Conservation (phyloP, 2,113 vertebrate genomes). For the Rissa tridactyla region DNA sequence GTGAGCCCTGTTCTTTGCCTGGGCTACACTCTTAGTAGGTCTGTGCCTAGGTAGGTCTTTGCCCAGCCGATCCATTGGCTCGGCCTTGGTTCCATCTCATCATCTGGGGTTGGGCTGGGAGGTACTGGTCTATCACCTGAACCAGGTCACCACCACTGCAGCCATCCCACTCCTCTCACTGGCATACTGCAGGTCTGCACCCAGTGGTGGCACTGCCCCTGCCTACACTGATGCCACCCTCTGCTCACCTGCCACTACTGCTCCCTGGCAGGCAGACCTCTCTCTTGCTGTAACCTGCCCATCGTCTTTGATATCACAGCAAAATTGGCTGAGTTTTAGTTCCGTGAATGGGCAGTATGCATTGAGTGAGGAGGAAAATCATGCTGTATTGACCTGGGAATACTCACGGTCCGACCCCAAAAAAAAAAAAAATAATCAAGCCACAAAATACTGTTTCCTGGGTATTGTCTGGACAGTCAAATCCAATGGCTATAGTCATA, state of each 20-base stretch:
- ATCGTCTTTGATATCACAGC: background rate
- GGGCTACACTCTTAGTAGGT: background rate
- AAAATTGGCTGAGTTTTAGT: background rate
- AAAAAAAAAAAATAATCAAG: background rate
- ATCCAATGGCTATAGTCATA: background rate
- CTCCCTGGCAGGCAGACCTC: background rate
- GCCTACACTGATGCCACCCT: background rate
- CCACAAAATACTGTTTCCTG: background rate
- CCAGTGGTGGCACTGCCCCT: background rate
- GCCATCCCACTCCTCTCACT: background rate
- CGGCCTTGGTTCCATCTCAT: background rate
- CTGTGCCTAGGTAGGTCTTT: background rate
- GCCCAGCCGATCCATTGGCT: fast-evolving
- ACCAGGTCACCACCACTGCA: background rate
- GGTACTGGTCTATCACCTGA: fast-evolving
- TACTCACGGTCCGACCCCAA: fast-evolving
- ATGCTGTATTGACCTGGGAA: background rate
- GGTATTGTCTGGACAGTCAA: background rate
- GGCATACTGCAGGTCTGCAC: background rate
- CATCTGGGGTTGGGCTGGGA: background rate
- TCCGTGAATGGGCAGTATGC: background rate
- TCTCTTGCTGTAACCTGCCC: background rate
- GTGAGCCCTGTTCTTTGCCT: background rate
- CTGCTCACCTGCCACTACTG: background rate
- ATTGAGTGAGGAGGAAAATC: background rate